Conservation (phyloP, 2,113 vertebrate species). For the Macquaria ambigua region DNA sequence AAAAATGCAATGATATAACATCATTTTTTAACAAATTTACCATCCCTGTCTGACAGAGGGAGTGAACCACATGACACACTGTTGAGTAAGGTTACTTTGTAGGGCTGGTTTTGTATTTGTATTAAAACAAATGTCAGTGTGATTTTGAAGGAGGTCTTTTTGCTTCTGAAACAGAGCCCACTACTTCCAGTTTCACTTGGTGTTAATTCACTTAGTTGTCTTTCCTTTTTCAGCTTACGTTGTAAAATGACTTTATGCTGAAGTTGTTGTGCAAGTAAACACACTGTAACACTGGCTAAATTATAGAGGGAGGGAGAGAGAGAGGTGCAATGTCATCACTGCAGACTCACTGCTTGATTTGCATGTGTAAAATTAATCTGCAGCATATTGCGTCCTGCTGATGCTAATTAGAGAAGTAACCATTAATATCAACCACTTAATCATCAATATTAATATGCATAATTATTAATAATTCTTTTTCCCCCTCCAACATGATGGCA, state of each 20-base stretch:
- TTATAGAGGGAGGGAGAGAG: neutral
- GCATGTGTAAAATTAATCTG: slow-evolving; percentile 68
- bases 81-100: neutral
- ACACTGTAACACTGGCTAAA: neutral
- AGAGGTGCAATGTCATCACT: slow-evolving; percentile 21
- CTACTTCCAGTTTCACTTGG: neutral
- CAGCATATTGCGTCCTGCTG: slow-evolving; percentile 72
- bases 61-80: neutral
- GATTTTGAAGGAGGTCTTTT: neutral
- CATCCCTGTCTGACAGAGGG: neutral
- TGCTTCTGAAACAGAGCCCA: neutral
- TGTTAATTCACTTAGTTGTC: neutral
- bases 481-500: slow-evolving; percentile 44
- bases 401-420: slow-evolving; percentile 80
- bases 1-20: neutral
- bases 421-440: slow-evolving; percentile 78
- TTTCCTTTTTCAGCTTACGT: neutral
- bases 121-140: neutral
- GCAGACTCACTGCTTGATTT: slow-evolving; percentile 61
- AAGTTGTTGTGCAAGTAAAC: slow-evolving; percentile 12
- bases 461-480: slow-evolving; percentile 80
- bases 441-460: slow-evolving; percentile 82
- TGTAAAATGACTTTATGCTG: neutral
- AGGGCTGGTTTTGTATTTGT: neutral
- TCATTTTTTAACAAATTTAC: neutral